Conservation (phyloP, 2,888 invertebrate species). For the Nemotelus pantherinus region DNA sequence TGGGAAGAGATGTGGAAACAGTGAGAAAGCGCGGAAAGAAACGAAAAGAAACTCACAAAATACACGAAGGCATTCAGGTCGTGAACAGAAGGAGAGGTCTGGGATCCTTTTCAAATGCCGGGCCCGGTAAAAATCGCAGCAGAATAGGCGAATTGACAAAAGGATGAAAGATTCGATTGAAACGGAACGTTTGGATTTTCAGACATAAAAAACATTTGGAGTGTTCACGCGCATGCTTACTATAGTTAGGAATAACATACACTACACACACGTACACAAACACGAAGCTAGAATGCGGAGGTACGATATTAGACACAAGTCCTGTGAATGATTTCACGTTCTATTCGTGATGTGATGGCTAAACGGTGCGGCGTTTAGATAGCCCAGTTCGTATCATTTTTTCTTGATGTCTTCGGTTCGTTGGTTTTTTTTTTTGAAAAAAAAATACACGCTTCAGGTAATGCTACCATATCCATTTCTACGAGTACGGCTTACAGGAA, state of each 20-base stretch:
- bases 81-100: conserved; percentile 10
- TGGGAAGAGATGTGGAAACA: conserved; percentile 28
- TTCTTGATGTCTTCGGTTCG: neutral
- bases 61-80: conserved; percentile 7
- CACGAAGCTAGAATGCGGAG: too few species aligned
- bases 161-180: conserved; percentile 40
- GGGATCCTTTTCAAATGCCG: conserved; percentile 43
- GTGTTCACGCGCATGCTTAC: too few species aligned
- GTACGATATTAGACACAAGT: too few species aligned
- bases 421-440: conserved; percentile 18
- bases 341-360: too few species aligned
- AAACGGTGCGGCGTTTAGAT: conserved; percentile 27
- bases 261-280: too few species aligned
- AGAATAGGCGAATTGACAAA: conserved; percentile 38
- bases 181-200: neutral
- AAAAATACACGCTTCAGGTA: conserved; percentile 32
- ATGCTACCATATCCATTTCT: conserved; percentile 15
- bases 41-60: too few species aligned
- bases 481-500: conserved; percentile 22
- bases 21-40: conserved; percentile 15
- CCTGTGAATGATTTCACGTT: too few species aligned
- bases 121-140: conserved; percentile 20
- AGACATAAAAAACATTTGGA: too few species aligned
- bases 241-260: too few species aligned
- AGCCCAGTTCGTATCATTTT: conserved; percentile 19